phyloP scores from a whole-genome alignment of 2,113 vertebrate species.

The Urocynchramus pylzowi region DNA sequence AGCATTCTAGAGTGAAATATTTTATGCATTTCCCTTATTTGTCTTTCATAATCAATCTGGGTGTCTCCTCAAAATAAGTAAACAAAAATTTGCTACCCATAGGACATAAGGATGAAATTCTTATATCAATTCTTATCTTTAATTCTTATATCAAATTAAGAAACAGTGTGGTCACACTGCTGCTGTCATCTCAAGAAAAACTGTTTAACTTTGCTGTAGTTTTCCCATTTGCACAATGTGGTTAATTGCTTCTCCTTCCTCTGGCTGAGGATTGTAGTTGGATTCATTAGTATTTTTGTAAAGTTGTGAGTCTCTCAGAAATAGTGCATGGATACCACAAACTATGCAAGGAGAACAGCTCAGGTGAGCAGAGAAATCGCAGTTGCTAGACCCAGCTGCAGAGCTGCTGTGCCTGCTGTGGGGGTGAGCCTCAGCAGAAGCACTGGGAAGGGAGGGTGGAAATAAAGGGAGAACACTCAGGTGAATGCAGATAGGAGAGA shows the following conservation, averaged over 20 bases:
- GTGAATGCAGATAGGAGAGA: background rate
- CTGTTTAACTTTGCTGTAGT: background rate
- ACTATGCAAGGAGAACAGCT: background rate
- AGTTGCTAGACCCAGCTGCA: background rate
- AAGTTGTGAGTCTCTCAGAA: background rate
- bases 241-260: background rate
- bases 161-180: background rate
- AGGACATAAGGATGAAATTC: background rate
- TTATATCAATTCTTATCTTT: background rate
- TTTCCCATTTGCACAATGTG: background rate
- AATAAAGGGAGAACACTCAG: background rate
- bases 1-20: background rate
- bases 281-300: background rate
- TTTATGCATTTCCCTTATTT: background rate
- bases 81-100: background rate
- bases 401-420: background rate
- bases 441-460: background rate
- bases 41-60: background rate
- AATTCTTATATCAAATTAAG: background rate
- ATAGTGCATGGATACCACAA: fast-evolving
- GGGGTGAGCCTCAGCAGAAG: background rate
- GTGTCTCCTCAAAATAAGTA: background rate
- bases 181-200: background rate
- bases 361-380: background rate
- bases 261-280: background rate